Conservation (phyloP, 2,888 invertebrate species). For the Neoascia interrupta region DNA sequence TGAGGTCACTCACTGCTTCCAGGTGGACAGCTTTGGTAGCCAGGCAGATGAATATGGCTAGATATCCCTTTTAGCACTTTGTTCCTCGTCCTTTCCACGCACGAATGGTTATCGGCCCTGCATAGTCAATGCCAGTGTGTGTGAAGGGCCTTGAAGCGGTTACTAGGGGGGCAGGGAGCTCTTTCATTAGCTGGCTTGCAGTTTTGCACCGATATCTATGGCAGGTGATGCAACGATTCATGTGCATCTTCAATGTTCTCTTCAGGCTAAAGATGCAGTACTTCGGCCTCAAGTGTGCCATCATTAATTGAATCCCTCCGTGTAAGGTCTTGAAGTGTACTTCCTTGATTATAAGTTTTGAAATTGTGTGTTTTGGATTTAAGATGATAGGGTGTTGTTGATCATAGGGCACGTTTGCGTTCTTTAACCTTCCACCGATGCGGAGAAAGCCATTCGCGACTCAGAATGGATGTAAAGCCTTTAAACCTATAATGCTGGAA, state of each 20-base stretch:
- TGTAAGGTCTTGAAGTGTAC: conserved; percentile 4
- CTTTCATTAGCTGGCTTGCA: conserved; percentile 70
- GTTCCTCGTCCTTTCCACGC: too few species aligned
- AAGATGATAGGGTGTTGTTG: conserved; percentile 15
- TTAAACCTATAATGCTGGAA: too few species aligned
- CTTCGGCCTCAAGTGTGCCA: background rate
- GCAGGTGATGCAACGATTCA: conserved; percentile 2
- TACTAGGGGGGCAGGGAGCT: conserved; percentile 69
- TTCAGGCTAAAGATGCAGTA: conserved; percentile 1
- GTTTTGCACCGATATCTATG: background rate
- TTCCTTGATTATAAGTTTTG: background rate
- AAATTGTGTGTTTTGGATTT: background rate
- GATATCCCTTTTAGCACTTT: too few species aligned
- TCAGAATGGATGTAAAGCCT: too few species aligned
- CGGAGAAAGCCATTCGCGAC: background rate
- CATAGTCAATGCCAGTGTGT: too few species aligned
- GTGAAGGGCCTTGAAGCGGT: too few species aligned
- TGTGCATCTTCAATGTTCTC: background rate
- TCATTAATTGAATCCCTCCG: conserved; percentile 8
- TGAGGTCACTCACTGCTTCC: too few species aligned
- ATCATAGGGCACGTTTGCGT: background rate
- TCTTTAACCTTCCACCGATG: conserved; percentile 18
- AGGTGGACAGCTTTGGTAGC: too few species aligned
- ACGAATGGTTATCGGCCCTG: too few species aligned
- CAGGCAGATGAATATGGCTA: too few species aligned